Base-by-base conservation (phyloP, 1,140 invertebrate genomes). In the Agrilus planipennis region DNA sequence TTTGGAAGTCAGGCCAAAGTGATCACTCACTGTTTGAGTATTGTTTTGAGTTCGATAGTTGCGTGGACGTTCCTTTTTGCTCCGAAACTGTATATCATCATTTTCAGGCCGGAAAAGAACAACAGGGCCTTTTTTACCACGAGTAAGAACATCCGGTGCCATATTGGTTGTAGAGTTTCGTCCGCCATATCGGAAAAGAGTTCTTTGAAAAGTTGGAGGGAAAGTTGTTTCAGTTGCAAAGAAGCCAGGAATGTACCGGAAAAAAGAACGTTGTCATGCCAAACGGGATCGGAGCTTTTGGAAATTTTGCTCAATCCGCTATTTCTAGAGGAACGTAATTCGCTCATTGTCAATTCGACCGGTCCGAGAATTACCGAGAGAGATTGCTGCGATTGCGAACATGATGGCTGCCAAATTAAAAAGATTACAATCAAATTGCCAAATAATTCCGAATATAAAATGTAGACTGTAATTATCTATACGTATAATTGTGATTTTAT, bases 71-170 rank as follows among this genome's bases (percentile, higher is more conserved):
- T 87, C 39, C 70, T 89, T 15, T 88, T 87, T 60, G 67, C 81
- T 41, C 84, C 84, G 1, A 86, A 87, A 66, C 55, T 86, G 2
- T 87, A 84, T 58, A 82, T 87, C 42, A 84, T 86, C 38, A 52
- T 86, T 6, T 69, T 81, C 39, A 69, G 76, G 40, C 84, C 84
- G 0, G 81, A 86, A 59, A 76, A 78, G 50, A 89, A 89, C 61
- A 83, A 81, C 47, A 61, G 85, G 28, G 75, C 78, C 3, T 71
- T 77, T 38, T 89, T 88, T 65, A 84, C 81, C 0, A 84, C 81
- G 0, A 78, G 77, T 25, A 84, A 82, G 57, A 75, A 76, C 18
- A 79, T 88, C 15, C 65, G 84, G 28, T 87, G 83, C 57, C 83
- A 88, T 63, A 81, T 88, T 50, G 84, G 81, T 16, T 60, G 65